Conservation (phyloP, 1,140 invertebrate genomes). For the Tetramorium alpestre region DNA sequence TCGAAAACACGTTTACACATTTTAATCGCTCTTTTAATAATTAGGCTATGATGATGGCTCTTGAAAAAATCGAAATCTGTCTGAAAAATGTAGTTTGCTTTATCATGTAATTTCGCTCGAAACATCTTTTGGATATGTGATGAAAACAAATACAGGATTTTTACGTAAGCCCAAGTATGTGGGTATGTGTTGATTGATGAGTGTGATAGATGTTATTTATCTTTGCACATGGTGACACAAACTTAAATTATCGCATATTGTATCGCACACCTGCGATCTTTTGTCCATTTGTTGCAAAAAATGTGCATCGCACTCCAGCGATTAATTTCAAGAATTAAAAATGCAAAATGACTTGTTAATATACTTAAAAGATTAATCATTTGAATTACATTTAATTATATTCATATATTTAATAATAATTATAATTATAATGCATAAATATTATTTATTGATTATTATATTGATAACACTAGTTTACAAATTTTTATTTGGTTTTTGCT, state of each 20-base stretch:
- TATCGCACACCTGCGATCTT: background rate
- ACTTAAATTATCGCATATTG: background rate
- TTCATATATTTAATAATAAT: background rate
- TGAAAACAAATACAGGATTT: conserved; percentile 15
- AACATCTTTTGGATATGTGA: background rate
- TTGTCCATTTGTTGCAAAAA: background rate
- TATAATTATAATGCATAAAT: no score
- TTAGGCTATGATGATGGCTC: background rate
- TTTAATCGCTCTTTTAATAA: background rate
- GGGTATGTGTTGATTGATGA: conserved; percentile 15
- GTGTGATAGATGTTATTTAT: conserved; percentile 11
- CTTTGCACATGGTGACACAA: conserved; percentile 1
- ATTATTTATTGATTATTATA: background rate
- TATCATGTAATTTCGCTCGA: background rate
- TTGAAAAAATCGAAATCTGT: background rate
- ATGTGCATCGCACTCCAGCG: no score
- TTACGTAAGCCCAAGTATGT: conserved; percentile 15
- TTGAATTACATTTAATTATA: background rate
- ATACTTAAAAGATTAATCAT: background rate
- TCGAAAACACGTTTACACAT: background rate
- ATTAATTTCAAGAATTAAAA: background rate
- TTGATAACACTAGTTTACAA: background rate
- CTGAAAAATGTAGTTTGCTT: background rate
- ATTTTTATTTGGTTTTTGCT: background rate
- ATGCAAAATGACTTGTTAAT: background rate